phyloP scores from a whole-genome alignment of 2,113 vertebrate genomes.

The Lagopus muta region DNA sequence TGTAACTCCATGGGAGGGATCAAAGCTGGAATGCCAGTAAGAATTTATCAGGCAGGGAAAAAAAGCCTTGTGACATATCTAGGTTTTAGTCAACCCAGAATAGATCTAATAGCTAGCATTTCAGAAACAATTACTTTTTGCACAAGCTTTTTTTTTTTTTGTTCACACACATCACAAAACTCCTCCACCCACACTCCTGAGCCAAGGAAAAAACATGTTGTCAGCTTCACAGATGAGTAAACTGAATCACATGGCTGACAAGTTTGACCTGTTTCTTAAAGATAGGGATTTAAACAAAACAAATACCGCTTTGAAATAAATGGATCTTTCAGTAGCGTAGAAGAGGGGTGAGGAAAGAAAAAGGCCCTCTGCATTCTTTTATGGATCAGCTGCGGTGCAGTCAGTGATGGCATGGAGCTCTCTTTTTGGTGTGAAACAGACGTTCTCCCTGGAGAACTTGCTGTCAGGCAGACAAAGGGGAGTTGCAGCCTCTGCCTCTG shows the following conservation, averaged over 20 bases:
- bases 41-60: constrained; percentile 42
- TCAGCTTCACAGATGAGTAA: not conserved
- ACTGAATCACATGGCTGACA: not conserved
- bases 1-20: constrained; percentile 30
- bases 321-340: not conserved
- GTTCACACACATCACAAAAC: not conserved
- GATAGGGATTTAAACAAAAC: not conserved
- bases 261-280: constrained; percentile 14
- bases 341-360: not conserved
- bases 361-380: not conserved
- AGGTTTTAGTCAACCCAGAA: not conserved
- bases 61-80: not conserved
- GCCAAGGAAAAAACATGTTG: not conserved
- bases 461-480: not conserved
- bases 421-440: not conserved
- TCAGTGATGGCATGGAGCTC: not conserved
- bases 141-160: not conserved
- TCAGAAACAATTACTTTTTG: not conserved
- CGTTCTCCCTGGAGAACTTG: not conserved
- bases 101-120: not conserved
- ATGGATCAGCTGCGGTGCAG: not conserved
- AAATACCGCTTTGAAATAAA: not conserved
- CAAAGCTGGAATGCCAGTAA: constrained; percentile 52
- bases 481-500: not conserved
- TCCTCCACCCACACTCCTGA: not conserved